Conservation (phyloP, 2,113 vertebrate species). For the Etia nguti region DNA sequence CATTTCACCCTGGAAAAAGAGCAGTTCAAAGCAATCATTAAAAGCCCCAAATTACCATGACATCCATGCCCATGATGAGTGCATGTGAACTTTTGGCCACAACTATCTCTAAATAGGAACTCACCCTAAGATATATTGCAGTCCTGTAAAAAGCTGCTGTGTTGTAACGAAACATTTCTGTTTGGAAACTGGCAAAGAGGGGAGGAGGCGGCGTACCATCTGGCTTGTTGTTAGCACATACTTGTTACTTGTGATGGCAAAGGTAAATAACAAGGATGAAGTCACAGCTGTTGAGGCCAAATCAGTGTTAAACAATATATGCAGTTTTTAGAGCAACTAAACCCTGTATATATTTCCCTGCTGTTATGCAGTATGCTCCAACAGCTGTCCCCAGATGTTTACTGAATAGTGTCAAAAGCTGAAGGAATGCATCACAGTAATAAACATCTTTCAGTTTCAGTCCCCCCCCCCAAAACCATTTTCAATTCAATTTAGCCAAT, state of each 20-base stretch:
- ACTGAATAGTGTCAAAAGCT: not conserved
- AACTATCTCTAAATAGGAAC: not conserved
- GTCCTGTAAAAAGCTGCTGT: not conserved
- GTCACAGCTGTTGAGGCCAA: not conserved
- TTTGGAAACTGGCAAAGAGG: not conserved
- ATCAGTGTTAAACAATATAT: not conserved
- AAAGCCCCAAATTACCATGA: not conserved
- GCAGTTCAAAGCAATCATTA: not conserved
- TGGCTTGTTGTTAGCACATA: not conserved
- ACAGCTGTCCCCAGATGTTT: not conserved
- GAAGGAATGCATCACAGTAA: not conserved
- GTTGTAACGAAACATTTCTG: not conserved
- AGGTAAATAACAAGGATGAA: not conserved
- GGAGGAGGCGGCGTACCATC: not conserved
- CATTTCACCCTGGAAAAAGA: not conserved
- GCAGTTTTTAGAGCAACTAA: not conserved
- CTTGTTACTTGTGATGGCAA: not conserved
- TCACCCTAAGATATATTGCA: not conserved
- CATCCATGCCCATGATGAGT: not conserved
- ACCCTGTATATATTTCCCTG: not conserved
- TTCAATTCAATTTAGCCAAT: not conserved
- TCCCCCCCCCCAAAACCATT: rapidly evolving
- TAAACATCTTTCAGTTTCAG: not conserved
- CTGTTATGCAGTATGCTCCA: not conserved
- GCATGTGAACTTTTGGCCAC: not conserved